phyloP scores from a whole-genome alignment of 2,797 vertebrate genomes.

The Eulemur mongoz region DNA sequence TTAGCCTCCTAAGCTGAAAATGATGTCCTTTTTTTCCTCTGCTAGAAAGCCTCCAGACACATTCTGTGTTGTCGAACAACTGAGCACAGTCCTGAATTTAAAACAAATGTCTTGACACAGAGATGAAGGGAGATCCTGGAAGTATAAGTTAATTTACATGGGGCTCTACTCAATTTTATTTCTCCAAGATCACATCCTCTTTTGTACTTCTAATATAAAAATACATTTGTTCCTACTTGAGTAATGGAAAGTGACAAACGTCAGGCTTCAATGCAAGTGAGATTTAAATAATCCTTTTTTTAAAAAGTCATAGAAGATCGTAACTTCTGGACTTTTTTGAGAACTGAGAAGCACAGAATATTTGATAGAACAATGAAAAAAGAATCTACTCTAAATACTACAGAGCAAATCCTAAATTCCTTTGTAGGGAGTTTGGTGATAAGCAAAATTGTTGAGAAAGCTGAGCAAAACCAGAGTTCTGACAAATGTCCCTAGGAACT shows the following conservation, averaged over 20 bases:
- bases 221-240: constrained; percentile 28
- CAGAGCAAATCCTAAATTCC: background rate
- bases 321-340: constrained; percentile 26
- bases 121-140: constrained; percentile 40
- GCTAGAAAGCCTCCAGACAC: constrained; percentile 40
- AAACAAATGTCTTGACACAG: constrained; percentile 24
- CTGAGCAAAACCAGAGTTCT: constrained; percentile 40
- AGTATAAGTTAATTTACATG: constrained; percentile 56
- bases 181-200: constrained; percentile 10
- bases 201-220: constrained; percentile 1
- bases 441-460: constrained; percentile 7
- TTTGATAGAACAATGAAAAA: background rate
- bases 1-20: constrained; percentile 55
- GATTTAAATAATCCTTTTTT: constrained; percentile 35
- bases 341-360: constrained; percentile 29
- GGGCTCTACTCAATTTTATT: background rate
- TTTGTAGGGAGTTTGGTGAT: background rate
- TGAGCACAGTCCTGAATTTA: constrained; percentile 23
- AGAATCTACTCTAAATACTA: background rate
- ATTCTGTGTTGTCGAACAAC: constrained; percentile 17
- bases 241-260: constrained; percentile 30
- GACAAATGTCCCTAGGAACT: background rate
- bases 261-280: constrained; percentile 5
- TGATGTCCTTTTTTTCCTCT: constrained; percentile 40
- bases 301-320: background rate